phyloP scores from a whole-genome alignment of 1,140 invertebrate species.

The Papilio polyxenes region DNA sequence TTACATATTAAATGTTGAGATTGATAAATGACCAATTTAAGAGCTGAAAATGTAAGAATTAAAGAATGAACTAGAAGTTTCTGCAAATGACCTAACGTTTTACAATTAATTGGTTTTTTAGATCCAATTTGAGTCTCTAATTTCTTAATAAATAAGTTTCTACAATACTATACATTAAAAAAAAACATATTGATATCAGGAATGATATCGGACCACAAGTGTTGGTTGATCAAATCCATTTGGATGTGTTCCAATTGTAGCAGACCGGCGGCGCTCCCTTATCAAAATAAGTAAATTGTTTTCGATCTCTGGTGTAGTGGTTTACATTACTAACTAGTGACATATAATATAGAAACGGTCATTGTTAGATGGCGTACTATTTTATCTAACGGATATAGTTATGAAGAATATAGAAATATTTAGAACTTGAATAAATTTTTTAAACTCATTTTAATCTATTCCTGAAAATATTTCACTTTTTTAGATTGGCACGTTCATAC shows the following conservation, averaged over 20 bases:
- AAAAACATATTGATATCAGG: background rate
- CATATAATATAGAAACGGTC: background rate
- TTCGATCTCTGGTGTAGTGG: conserved; percentile 28
- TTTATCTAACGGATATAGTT: background rate
- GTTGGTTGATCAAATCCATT: conserved; percentile 28
- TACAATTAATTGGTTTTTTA: background rate
- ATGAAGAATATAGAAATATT: too few species aligned
- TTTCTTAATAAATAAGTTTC: background rate
- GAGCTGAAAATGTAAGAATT: background rate
- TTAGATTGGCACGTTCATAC: too few species aligned
- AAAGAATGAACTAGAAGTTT: too few species aligned
- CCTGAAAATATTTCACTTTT: too few species aligned
- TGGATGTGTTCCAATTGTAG: conserved; percentile 24
- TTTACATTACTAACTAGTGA: conserved; percentile 21
- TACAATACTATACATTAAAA: background rate
- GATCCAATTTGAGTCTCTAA: background rate
- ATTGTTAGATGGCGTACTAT: background rate
- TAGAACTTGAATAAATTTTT: too few species aligned
- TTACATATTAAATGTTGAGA: background rate
- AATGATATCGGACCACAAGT: conserved; percentile 17
- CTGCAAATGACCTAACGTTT: too few species aligned
- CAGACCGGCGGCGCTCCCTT: background rate
- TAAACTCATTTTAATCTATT: too few species aligned
- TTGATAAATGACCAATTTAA: background rate
- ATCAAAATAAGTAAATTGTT: conserved; percentile 33